These are phyloP conservation scores for Sterna hirundo DNA, from an alignment of 2,113 vertebrate species.

Conservation along the genomic window DNA sequence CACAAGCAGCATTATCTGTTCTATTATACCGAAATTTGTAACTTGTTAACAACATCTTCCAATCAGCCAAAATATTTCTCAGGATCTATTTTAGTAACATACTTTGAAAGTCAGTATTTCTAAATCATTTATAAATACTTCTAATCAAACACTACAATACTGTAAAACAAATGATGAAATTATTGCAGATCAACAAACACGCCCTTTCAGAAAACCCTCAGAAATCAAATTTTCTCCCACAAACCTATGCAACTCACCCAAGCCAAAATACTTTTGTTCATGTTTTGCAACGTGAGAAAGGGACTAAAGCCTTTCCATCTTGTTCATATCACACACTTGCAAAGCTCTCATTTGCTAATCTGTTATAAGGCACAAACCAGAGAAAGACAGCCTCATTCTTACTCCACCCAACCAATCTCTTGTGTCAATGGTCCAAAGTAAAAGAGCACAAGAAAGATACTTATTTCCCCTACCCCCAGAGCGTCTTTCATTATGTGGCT, in stretches of 20 bases:
- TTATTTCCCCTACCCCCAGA: neutral
- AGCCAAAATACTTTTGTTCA: rapidly evolving
- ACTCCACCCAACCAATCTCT: neutral
- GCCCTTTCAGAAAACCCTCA: neutral
- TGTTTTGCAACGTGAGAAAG: neutral
- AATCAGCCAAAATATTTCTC: neutral
- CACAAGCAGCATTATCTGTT: neutral
- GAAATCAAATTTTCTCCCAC: neutral
- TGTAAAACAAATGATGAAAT: neutral
- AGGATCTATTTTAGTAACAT: neutral
- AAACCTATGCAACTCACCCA: neutral
- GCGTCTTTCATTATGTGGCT: neutral
- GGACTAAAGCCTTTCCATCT: neutral
- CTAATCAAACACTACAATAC: neutral
- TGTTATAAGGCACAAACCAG: neutral
- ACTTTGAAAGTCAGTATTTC: neutral
- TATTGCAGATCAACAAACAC: neutral
- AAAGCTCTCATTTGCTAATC: neutral
- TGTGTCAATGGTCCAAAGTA: neutral
- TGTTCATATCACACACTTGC: neutral
- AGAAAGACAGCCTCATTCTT: neutral
- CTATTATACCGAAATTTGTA: neutral
- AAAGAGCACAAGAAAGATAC: neutral
- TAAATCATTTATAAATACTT: neutral
- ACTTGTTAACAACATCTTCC: neutral